These are phyloP conservation scores for Ormyrus nitidulus DNA, from an alignment of 2,888 invertebrate genomes.

Conservation along the genomic window DNA sequence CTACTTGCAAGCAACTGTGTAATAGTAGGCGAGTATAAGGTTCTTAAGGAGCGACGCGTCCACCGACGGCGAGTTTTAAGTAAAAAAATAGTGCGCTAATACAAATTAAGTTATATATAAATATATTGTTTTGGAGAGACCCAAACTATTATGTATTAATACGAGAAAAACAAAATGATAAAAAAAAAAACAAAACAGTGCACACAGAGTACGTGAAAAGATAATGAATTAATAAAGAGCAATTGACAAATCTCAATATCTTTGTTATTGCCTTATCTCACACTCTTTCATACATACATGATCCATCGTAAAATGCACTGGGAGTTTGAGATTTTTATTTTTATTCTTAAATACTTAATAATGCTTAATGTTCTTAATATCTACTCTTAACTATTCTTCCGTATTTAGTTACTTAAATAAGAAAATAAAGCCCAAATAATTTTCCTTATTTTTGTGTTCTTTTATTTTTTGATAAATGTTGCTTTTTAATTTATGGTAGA, in stretches of 20 bases:
- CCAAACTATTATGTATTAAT: conserved; percentile 57
- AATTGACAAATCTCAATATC: conserved; percentile 52
- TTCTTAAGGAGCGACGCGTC: conserved; percentile 41
- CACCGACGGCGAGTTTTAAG: conserved; percentile 49
- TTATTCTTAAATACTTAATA: too few species aligned
- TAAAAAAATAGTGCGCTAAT: conserved; percentile 44
- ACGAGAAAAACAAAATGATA: conserved; percentile 22
- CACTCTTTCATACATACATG: too few species aligned
- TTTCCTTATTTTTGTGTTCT: too few species aligned
- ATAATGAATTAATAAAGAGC: conserved; percentile 60
- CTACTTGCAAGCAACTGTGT: background rate
- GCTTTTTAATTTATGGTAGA: conserved; percentile 1
- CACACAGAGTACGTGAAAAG: conserved; percentile 59
- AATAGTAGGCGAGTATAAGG: conserved; percentile 41
- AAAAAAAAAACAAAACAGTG: conserved; percentile 49
- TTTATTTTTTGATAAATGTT: too few species aligned
- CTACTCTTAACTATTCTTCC: too few species aligned
- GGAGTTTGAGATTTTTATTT: too few species aligned
- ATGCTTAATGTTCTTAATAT: too few species aligned
- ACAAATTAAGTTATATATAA: conserved; percentile 57
- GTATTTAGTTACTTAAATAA: too few species aligned
- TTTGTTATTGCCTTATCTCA: background rate
- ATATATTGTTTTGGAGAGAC: conserved; percentile 61
- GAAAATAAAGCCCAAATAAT: too few species aligned
- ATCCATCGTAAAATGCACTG: too few species aligned